Base-by-base conservation (phyloP, 2,113 vertebrate genomes). In the Osmerus eperlanus region DNA sequence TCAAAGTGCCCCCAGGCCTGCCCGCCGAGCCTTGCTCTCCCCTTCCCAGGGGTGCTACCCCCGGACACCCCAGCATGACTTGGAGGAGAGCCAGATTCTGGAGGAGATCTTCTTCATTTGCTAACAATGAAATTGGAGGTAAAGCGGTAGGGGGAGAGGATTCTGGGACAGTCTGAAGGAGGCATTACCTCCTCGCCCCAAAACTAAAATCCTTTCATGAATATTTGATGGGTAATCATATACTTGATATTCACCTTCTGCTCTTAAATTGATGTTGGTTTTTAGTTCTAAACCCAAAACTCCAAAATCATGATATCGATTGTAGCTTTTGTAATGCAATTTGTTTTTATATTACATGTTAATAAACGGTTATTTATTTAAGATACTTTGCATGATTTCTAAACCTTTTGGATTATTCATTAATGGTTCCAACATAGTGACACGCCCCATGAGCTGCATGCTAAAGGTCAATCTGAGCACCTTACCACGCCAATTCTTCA, bases 81-180 rank as follows among this genome's bases (percentile, higher is more conserved):
- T 94, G 58, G 94, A 97, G 70, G 97, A 98, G 88, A 94, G 92
- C 71, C 91, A 84, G 54, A 96, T 99, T 54, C 91, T 99, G 0
- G 94, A 98, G 81, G 96, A 98, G 51, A 95, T 99, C 73, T 98
- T 98, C 91, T 99, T 99, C 82, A 96, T 99, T 87, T 97, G 92
- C 92, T 90, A 80, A 89, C 67, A 65, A 66, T 56, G 58, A 21
- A 47, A 47, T 70, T 29, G 51, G 55, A 2, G 2, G 13, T 64
- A 32, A 23, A 14, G 9, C 15, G 13, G 13, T 55, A 55, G 13
- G 54, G 13, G 54, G 8, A 29, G 28, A 4, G 28, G 62, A n/a
- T 47, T 47, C 41, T 47, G 41, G 9, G 41, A 47, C 9, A 2
- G 41, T 47, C 9, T 47, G 41, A 47, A 47, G 9, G 9, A 47